These are phyloP conservation scores for Plagodis pulveraria DNA, from an alignment of 2,888 invertebrate species.

Conservation along the genomic window DNA sequence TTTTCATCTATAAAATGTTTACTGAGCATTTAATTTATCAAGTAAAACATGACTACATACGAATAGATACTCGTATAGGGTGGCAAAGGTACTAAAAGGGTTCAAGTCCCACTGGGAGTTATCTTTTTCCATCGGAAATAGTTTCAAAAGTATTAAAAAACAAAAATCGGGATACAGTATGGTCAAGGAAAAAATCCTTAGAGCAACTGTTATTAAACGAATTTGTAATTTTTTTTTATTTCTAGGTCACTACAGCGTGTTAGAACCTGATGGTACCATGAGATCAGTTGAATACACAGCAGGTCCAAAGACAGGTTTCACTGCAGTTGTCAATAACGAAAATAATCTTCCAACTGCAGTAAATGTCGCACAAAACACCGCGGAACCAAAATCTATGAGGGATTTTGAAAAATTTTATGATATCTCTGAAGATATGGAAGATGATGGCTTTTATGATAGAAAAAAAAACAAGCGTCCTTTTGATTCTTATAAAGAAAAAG, in stretches of 20 bases:
- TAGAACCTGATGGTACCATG: constrained; percentile 88
- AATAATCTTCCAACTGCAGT: constrained; percentile 47
- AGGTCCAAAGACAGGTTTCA: constrained; percentile 83
- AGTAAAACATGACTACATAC: too few species aligned
- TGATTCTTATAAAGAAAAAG: constrained; percentile 57
- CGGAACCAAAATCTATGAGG: constrained; percentile 66
- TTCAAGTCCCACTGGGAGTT: too few species aligned
- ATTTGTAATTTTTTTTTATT: background rate
- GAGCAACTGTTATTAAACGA: too few species aligned
- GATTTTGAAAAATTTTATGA: constrained; percentile 71
- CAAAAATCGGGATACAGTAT: too few species aligned
- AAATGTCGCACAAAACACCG: constrained; percentile 42
- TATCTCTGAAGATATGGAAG: constrained; percentile 60
- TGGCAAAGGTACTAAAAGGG: too few species aligned
- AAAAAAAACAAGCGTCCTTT: constrained; percentile 60
- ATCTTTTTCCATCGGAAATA: too few species aligned
- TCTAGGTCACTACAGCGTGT: constrained; percentile 87
- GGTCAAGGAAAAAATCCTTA: too few species aligned
- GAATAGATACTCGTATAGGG: too few species aligned
- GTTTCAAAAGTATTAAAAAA: too few species aligned
- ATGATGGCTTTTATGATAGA: constrained; percentile 59
- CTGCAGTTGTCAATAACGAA: constrained; percentile 83
- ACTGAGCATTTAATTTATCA: too few species aligned
- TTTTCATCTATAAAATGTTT: background rate
- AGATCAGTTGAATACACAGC: constrained; percentile 86